Evolutionary conservation across 2,888 invertebrate species (phyloP).

Genomic region (Troglohyphantes excavatus): DNA sequence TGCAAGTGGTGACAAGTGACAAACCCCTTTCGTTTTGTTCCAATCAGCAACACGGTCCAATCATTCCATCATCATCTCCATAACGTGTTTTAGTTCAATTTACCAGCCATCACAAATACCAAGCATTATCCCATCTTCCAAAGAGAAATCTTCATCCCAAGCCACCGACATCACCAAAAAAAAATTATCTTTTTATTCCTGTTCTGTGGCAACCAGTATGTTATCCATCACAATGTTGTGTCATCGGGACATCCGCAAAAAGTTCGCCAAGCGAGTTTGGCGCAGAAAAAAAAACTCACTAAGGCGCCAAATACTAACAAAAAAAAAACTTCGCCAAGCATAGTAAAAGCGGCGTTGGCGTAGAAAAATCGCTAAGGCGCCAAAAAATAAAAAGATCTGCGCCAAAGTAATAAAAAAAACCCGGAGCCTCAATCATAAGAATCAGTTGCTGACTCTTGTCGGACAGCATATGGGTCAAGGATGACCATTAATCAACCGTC

Average conservation of each 20-base stretch:
- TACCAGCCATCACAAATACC: neutral
- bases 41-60: neutral
- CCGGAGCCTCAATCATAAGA: conserved; percentile 29
- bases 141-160: neutral
- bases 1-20: neutral
- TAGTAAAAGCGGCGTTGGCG: too few relatives aligned
- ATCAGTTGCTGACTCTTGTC: conserved; percentile 70
- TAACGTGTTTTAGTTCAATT: neutral
- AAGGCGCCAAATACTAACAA: neutral
- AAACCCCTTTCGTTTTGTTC: neutral
- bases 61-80: neutral
- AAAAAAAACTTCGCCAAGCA: neutral
- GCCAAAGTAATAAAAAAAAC: conserved; percentile 14
- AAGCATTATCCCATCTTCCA: neutral
- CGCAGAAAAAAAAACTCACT: conserved; percentile 16
- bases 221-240: conserved; percentile 62
- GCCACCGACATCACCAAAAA: conserved; percentile 5
- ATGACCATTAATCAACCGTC: conserved; percentile 68
- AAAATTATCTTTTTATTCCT: conserved; percentile 12
- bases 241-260: conserved; percentile 21
- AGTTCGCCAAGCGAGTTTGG: neutral
- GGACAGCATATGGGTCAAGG: conserved; percentile 63
- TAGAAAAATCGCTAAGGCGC: neutral
- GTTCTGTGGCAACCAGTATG: neutral
- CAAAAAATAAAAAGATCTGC: conserved; percentile 17